Evolutionary conservation across 2,888 invertebrate genomes (phyloP), one percentile per base, ranked within the genome.

Genomic region (Heliconius cydno): DNA sequence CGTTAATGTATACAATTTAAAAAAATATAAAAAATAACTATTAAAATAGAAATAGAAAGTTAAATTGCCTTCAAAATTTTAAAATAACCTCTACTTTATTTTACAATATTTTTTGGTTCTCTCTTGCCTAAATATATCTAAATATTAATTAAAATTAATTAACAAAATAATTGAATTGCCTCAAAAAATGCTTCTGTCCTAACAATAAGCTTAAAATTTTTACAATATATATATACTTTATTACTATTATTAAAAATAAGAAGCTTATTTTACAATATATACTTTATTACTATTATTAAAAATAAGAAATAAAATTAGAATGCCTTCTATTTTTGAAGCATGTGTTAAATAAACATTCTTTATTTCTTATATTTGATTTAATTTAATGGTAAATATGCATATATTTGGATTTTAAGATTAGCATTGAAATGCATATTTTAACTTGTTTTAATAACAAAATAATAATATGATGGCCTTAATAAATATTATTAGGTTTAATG

Each of bases 381-480:
- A 6, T 19, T 13, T 34, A 52, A 6, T 52, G 15, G 6, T 52
- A 52, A 52, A 52, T 19, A 19, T 4, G 19, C 19, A 19, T 19
- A 52, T 52, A 52, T 52, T 19, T 15, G 46, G 46, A 34, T 34
- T 34, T 34, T 34, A 34, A 34, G 34, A 34, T 34, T 34, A 34
- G 9, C 34, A 34, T 34, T 34, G 9, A 34, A 46, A 46, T 15
- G 46, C 5, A 52, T 19, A 15, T 52, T 52, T 52, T 52, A 52
- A 52, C 19, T 6, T 6, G 15, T 5, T 46, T 46, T 52, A 15
- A 52, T 52, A 52, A 60, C 10, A n/a, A n/a, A 60, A n/a, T 63
- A 63, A 19, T 66, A 30, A 66, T 25, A 73, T 34, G n/a, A 73
- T 73, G 34, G 73, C 73, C 73, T 60, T n/a, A 73, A 30, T 34